A percentile compares a stretch with the other conserved stretches of the same genome.
Conservation (phyloP, 2,888 invertebrate genomes). For the Fragum whitleyi region DNA sequence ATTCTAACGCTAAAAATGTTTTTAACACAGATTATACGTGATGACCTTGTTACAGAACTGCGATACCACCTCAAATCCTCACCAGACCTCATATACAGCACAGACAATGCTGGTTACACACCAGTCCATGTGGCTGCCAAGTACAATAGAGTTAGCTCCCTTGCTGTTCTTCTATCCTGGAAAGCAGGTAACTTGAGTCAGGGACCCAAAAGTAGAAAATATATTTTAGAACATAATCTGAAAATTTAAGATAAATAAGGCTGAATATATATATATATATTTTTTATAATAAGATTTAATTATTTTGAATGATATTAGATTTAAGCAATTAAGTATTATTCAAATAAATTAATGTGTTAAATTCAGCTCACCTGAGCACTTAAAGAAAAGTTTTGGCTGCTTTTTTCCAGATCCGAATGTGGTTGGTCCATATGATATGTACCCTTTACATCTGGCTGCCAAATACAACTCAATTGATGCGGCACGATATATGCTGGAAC, state of each 20-base stretch:
- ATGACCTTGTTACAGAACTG: conserved; percentile 60
- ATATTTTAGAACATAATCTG: background rate
- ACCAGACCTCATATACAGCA: conserved; percentile 50
- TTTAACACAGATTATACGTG: conserved; percentile 58
- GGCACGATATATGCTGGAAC: conserved; percentile 58
- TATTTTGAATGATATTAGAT: too few relatives aligned
- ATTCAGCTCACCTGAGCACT: too few relatives aligned
- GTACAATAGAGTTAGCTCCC: conserved; percentile 58
- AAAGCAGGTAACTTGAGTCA: conserved; percentile 52
- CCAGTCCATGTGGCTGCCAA: conserved; percentile 66
- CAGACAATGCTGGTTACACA: conserved; percentile 64
- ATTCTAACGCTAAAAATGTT: too few relatives aligned
- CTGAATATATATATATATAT: too few relatives aligned
- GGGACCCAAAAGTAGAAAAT: background rate
- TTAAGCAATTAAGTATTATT: too few relatives aligned
- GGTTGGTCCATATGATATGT: conserved; percentile 58
- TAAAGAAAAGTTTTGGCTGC: too few relatives aligned
- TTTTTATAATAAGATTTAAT: too few relatives aligned
- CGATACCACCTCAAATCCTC: conserved; percentile 47
- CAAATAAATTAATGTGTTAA: too few relatives aligned
- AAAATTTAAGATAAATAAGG: too few relatives aligned
- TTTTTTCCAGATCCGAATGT: conserved; percentile 59
- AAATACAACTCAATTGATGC: conserved; percentile 65
- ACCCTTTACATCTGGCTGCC: conserved; percentile 67
- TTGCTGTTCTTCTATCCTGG: conserved; percentile 57